Conservation (phyloP, 2,797 vertebrate species). For the Rallus crepitans region DNA sequence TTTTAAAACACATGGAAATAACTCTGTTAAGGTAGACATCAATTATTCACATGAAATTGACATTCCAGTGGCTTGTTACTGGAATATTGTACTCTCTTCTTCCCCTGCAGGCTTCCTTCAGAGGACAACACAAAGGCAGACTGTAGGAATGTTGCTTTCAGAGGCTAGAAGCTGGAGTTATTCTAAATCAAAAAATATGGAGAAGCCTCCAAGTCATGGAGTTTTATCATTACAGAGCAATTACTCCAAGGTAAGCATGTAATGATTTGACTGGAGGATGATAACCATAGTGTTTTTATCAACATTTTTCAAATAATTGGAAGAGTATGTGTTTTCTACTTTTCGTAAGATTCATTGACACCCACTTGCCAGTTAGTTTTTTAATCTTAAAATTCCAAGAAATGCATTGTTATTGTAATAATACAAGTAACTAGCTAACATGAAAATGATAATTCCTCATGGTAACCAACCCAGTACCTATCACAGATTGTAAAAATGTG, state of each 20-base stretch:
- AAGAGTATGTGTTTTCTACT: background rate
- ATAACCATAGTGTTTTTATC: constrained; percentile 9
- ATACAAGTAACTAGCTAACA: background rate
- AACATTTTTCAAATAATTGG: background rate
- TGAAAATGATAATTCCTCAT: background rate
- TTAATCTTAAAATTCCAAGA: background rate
- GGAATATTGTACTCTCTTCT: background rate
- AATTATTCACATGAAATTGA: background rate
- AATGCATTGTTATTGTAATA: background rate
- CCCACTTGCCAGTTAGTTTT: background rate
- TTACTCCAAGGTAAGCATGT: background rate
- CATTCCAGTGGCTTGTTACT: background rate
- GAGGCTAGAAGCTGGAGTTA: background rate
- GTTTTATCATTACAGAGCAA: background rate
- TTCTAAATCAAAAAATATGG: background rate
- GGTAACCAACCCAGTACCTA: background rate
- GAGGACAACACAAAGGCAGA: background rate
- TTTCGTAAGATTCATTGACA: background rate
- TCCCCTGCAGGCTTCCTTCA: background rate
- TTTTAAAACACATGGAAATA: background rate
- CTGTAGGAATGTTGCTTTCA: background rate
- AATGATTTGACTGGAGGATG: constrained; percentile 50
- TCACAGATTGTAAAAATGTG: background rate
- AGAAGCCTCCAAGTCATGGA: background rate
- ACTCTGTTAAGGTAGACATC: background rate